A percentile compares a stretch with the other conserved stretches of the same genome.
Conservation (phyloP, 2,888 invertebrate species). For the Stratiomys singularior region DNA sequence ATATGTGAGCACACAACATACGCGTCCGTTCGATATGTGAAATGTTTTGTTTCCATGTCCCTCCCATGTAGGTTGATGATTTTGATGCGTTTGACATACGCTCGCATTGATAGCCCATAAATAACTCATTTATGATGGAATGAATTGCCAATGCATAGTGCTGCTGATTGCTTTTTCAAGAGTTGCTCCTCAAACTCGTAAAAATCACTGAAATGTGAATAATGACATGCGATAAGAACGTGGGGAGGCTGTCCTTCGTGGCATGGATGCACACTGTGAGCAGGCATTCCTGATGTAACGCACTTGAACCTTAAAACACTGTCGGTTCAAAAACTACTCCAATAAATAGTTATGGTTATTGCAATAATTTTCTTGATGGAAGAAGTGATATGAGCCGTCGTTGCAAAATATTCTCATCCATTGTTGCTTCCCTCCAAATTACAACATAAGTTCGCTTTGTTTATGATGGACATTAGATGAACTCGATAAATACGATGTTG, state of each 20-base stretch:
- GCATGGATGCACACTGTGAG: background rate
- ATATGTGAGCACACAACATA: background rate
- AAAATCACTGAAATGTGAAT: constrained; percentile 52
- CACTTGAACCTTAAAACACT: constrained; percentile 31
- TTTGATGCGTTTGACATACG: constrained; percentile 67
- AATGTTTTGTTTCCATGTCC: constrained; percentile 36
- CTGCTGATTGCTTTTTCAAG: constrained; percentile 53
- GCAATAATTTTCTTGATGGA: constrained; percentile 52
- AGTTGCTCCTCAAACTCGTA: constrained; percentile 48
- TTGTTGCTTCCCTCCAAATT: constrained; percentile 29
- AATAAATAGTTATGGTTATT: constrained; percentile 53
- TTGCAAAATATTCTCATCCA: background rate
- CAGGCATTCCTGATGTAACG: background rate
- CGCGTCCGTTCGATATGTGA: constrained; percentile 17
- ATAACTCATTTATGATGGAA: constrained; percentile 65
- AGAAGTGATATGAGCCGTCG: constrained; percentile 32
- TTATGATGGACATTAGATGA: constrained; percentile 42
- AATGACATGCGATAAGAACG: constrained; percentile 49
- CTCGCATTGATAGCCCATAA: constrained; percentile 66
- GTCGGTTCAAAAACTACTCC: constrained; percentile 48
- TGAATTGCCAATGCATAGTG: constrained; percentile 56
- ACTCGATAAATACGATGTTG: constrained; percentile 17
- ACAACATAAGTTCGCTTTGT: constrained; percentile 43
- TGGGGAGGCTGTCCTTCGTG: constrained; percentile 39
- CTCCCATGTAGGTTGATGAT: constrained; percentile 45